These are phyloP conservation scores for Lottia scabra DNA, from an alignment of 2,888 invertebrate genomes.

Conservation along the genomic window DNA sequence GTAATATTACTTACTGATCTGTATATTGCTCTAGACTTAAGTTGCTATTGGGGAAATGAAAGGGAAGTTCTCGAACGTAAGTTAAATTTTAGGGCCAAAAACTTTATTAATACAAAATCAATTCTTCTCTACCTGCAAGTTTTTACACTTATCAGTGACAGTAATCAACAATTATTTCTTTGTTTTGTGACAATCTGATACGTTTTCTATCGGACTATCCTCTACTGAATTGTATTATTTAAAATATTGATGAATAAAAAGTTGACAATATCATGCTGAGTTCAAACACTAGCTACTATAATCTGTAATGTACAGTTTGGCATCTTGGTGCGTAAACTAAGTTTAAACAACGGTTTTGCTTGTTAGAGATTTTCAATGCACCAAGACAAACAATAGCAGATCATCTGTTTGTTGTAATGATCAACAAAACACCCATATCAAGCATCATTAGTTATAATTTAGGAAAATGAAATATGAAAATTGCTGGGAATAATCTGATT, in stretches of 20 bases:
- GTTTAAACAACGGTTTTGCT: neutral
- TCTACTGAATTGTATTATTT: too few relatives aligned
- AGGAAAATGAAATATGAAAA: neutral
- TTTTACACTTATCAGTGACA: too few relatives aligned
- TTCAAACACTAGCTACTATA: neutral
- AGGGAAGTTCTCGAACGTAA: too few relatives aligned
- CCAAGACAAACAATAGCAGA: neutral
- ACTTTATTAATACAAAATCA: too few relatives aligned
- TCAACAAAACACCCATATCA: neutral
- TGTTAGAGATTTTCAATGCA: neutral
- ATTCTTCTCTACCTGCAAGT: too few relatives aligned
- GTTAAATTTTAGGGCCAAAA: too few relatives aligned
- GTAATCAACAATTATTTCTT: too few relatives aligned
- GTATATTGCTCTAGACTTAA: too few relatives aligned
- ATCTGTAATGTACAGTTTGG: neutral
- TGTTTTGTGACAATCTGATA: too few relatives aligned
- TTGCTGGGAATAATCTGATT: neutral
- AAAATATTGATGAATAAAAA: neutral
- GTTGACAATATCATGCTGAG: neutral
- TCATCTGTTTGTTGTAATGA: neutral
- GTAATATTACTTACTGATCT: too few relatives aligned
- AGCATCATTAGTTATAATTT: neutral
- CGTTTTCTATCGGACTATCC: too few relatives aligned
- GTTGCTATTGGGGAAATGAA: too few relatives aligned
- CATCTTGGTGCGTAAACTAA: neutral